These are phyloP conservation scores for Petromus typicus DNA, from an alignment of 2,113 vertebrate species.

Conservation along the genomic window DNA sequence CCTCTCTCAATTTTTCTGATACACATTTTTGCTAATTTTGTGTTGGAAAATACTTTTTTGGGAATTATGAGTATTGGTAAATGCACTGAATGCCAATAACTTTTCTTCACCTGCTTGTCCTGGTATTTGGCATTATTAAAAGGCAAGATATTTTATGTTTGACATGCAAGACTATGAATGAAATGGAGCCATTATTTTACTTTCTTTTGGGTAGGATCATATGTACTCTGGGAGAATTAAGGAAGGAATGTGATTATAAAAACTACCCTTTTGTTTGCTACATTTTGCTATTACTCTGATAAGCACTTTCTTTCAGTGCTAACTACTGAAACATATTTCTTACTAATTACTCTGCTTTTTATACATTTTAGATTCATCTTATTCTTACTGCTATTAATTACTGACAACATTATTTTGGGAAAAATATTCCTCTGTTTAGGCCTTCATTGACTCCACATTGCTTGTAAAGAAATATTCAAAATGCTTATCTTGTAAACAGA, in stretches of 20 bases:
- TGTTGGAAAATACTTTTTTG: constrained; percentile 16
- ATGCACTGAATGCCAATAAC: not conserved
- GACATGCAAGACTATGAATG: constrained; percentile 22
- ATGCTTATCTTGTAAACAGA: not conserved
- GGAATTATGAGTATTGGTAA: constrained; percentile 7
- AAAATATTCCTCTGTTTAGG: not conserved
- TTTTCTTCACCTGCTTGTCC: not conserved
- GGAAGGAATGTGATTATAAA: not conserved
- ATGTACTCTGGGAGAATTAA: not conserved
- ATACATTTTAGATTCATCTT: not conserved
- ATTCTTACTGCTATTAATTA: constrained; percentile 30
- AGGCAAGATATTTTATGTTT: not conserved
- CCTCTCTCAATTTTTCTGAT: constrained; percentile 35
- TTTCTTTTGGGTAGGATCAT: not conserved
- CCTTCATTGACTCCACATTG: constrained; percentile 16
- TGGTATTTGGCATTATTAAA: not conserved
- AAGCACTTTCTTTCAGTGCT: not conserved
- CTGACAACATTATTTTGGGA: constrained; percentile 1
- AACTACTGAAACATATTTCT: constrained; percentile 37
- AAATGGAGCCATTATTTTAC: not conserved
- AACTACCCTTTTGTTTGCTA: constrained; percentile 4
- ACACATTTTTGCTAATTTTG: constrained; percentile 32
- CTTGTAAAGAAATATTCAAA: constrained; percentile 33
- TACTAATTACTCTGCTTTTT: constrained; percentile 22
- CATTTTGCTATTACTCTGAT: constrained; percentile 46